Conservation (phyloP, 2,113 vertebrate species). For the Progne subis region DNA sequence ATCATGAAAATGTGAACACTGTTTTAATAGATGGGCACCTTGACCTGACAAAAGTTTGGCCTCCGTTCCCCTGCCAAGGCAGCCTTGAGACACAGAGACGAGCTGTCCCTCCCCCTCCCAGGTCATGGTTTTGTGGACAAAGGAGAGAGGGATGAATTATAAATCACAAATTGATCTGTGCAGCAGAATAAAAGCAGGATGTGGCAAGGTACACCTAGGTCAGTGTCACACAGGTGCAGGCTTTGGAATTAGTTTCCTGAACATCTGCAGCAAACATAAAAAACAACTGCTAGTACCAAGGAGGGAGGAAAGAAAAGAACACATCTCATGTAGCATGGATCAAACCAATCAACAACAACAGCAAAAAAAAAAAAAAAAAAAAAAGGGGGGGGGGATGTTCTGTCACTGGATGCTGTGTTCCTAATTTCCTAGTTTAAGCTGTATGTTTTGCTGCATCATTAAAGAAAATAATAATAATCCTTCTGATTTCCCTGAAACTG, state of each 20-base stretch:
- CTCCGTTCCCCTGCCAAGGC: background rate
- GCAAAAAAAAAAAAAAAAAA: background rate
- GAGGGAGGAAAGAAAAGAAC: background rate
- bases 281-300: background rate
- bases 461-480: slow-evolving; percentile 41
- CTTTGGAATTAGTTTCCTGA: slow-evolving; percentile 65
- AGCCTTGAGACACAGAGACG: background rate
- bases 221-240: slow-evolving; percentile 57
- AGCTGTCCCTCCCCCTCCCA: background rate
- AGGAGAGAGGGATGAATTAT: background rate
- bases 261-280: slow-evolving; percentile 68
- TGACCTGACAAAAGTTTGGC: slow-evolving; percentile 9
- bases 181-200: slow-evolving; percentile 21
- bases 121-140: background rate
- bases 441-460: slow-evolving; percentile 38
- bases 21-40: slow-evolving; percentile 9
- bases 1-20: slow-evolving; percentile 10
- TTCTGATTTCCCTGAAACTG: slow-evolving; percentile 2
- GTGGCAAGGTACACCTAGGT: slow-evolving; percentile 50
- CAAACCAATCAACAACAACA: slow-evolving; percentile 31
- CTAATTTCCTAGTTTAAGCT: slow-evolving; percentile 27
- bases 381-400: background rate
- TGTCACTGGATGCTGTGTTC: background rate
- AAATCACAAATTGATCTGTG: slow-evolving; percentile 46
- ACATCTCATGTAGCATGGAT: background rate